These are phyloP conservation scores for Laterallus jamaicensis DNA, from an alignment of 2,113 vertebrate genomes.

Conservation along the genomic window DNA sequence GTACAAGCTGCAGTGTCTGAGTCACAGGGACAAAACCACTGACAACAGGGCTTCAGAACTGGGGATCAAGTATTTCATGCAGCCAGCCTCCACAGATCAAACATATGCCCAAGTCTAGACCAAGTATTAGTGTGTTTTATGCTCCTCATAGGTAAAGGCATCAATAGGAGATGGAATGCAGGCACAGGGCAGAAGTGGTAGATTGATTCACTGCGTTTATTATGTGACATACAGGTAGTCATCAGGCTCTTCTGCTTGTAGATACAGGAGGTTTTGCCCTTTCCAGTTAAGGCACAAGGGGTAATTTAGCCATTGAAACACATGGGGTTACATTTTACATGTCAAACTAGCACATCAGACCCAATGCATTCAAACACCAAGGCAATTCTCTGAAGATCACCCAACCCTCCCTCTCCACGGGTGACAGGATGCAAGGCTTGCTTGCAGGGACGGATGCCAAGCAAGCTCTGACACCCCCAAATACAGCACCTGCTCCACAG, in stretches of 20 bases:
- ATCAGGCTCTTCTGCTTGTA: neutral
- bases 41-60: neutral
- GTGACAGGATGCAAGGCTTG: too few relatives aligned
- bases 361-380: neutral
- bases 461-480: neutral
- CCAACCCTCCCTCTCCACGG: neutral
- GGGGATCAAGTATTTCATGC: neutral
- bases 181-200: neutral
- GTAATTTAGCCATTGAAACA: neutral
- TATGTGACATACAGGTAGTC: neutral
- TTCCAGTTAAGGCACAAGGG: too few relatives aligned
- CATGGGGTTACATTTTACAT: rapidly evolving
- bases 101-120: neutral
- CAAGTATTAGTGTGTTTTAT: neutral
- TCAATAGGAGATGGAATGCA: neutral
- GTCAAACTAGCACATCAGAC: neutral
- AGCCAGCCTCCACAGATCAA: neutral
- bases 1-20: neutral
- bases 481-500: rapidly evolving
- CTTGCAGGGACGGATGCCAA: neutral
- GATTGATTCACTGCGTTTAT: neutral
- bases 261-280: rapidly evolving
- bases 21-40: neutral
- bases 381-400: neutral
- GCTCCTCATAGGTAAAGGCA: neutral